Conservation (phyloP, 2,113 vertebrate species). For the Emberiza fucata region DNA sequence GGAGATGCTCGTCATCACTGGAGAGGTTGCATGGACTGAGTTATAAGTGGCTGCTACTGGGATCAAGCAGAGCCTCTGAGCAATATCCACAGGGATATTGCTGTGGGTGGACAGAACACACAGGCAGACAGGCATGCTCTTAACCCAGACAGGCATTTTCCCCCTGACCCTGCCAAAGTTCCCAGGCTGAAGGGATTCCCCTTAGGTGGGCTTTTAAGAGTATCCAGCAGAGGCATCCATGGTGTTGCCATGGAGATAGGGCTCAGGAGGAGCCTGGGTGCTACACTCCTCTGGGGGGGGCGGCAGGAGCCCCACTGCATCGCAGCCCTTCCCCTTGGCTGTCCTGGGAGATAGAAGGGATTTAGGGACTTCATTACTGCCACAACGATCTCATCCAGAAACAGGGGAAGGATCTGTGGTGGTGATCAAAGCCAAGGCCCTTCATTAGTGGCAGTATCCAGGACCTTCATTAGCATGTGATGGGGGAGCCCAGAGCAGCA, state of each 20-base stretch:
- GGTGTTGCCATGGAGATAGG: neutral
- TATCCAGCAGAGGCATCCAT: neutral
- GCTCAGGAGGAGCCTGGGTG: neutral
- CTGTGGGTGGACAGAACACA: neutral
- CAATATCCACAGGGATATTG: neutral
- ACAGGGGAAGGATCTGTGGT: neutral
- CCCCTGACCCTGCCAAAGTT: neutral
- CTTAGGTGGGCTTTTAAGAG: neutral
- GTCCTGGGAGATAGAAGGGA: neutral
- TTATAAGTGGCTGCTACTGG: neutral
- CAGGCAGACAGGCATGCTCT: neutral
- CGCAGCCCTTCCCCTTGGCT: neutral
- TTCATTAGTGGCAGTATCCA: neutral
- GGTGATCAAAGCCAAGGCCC: neutral
- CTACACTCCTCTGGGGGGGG: neutral
- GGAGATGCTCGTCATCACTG: neutral
- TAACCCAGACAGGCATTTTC: neutral
- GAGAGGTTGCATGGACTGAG: rapidly evolving
- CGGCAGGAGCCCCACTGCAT: neutral
- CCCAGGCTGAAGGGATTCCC: neutral
- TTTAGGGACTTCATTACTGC: neutral
- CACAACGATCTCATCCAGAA: neutral
- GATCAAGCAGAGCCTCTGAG: neutral
- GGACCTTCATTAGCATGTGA: neutral
- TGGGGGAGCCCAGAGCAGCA: neutral